phyloP scores from a whole-genome alignment of 2,113 vertebrate species.

The Phrynocephalus versicolor region DNA sequence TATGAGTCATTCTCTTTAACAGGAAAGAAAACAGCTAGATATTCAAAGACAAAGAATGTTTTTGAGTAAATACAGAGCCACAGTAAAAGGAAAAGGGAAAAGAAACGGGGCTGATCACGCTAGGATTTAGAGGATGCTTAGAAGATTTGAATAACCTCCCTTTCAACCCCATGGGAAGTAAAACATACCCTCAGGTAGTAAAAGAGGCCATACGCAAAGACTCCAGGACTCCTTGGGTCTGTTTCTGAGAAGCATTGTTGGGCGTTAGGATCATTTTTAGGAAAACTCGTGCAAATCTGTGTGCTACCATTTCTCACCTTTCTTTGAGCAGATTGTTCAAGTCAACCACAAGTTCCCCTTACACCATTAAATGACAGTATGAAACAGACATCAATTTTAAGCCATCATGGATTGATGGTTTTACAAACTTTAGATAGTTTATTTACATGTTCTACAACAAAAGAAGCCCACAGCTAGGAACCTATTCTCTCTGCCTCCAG shows the following conservation, averaged over 20 bases:
- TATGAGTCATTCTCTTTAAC: constrained; percentile 16
- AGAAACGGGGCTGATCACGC: too few species aligned
- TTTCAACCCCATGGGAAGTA: neutral
- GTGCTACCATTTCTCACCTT: neutral
- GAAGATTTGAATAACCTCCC: neutral
- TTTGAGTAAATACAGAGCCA: constrained; percentile 11
- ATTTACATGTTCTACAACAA: neutral
- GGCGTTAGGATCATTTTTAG: neutral
- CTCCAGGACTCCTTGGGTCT: neutral
- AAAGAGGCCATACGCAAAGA: neutral
- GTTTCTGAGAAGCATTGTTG: neutral
- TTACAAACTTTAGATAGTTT: neutral
- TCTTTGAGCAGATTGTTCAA: neutral
- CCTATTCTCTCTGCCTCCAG: neutral
- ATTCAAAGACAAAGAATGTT: constrained; percentile 14
- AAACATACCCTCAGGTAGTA: neutral
- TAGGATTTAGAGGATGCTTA: neutral
- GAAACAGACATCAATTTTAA: neutral
- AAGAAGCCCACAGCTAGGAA: neutral
- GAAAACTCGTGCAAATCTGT: neutral
- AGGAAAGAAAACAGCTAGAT: constrained; percentile 7
- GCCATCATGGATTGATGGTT: neutral
- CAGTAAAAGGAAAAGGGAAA: constrained; percentile 12
- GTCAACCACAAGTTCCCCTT: neutral
- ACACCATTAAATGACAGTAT: neutral